Conservation (phyloP, 92 coral and sea anemone species). For the Nematostella vectensis region DNA sequence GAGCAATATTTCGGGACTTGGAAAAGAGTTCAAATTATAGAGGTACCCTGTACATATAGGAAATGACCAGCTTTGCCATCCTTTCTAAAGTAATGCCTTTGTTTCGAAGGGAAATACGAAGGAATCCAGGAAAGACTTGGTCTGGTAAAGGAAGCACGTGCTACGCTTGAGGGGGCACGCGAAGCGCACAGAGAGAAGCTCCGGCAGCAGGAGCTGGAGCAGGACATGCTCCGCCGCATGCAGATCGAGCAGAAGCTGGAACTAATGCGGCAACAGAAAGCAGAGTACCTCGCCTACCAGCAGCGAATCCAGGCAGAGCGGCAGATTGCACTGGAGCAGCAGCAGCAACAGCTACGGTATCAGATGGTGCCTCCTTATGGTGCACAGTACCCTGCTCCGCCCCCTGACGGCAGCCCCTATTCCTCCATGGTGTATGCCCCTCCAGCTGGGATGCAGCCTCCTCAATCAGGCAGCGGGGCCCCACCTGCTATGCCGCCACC, state of each 20-base stretch:
- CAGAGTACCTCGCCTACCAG: conserved; percentile 88
- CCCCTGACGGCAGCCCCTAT: conserved; percentile 56
- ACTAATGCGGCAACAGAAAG: conserved; percentile 93
- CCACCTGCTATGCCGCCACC: conserved; percentile 6
- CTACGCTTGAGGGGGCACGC: conserved; percentile 68
- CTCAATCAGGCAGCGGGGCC: conserved; percentile 25
- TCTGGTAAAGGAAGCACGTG: conserved; percentile 74
- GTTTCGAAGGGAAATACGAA: conserved; percentile 67
- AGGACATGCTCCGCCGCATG: conserved; percentile 94
- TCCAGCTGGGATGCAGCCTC: conserved; percentile 17
- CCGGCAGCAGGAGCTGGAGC: conserved; percentile 95
- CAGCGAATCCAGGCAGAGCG: conserved; percentile 83
- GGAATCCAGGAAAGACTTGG: conserved; percentile 76
- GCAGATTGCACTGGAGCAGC: conserved; percentile 90
- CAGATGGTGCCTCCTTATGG: conserved; percentile 40
- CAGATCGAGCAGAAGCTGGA: conserved; percentile 97
- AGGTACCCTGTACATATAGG: too few species aligned
- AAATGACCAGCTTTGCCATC: too few species aligned
- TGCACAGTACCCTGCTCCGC: conserved; percentile 31
- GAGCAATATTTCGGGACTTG: too few species aligned
- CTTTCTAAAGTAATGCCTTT: too few species aligned
- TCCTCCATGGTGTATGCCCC: conserved; percentile 54
- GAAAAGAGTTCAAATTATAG: too few species aligned
- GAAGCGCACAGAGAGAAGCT: conserved; percentile 93
- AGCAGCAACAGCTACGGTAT: conserved; percentile 53